These are phyloP conservation scores for Erannis defoliaria DNA, from an alignment of 2,888 invertebrate species.

Conservation along the genomic window DNA sequence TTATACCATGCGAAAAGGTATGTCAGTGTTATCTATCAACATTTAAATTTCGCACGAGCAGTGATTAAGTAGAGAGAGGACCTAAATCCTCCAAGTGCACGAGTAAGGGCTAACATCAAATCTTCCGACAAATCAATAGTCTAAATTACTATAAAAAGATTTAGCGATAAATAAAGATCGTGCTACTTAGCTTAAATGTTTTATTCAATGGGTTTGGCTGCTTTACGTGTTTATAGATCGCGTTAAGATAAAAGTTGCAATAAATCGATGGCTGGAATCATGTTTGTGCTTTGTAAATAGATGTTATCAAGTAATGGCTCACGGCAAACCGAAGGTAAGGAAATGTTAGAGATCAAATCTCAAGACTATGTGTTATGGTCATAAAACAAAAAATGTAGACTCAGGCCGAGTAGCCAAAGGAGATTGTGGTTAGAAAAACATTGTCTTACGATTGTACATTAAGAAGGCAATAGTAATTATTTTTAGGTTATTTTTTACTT, in stretches of 20 bases:
- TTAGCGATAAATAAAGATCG: slow-evolving; percentile 11
- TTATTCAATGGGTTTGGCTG: slow-evolving; percentile 18
- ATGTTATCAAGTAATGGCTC: slow-evolving; percentile 37
- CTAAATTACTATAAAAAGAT: slow-evolving; percentile 4
- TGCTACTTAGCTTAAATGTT: slow-evolving; percentile 26
- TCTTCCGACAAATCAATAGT: background rate
- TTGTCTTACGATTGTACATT: too few relatives aligned
- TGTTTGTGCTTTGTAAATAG: slow-evolving; percentile 29
- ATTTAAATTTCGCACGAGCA: background rate
- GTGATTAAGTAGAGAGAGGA: too few relatives aligned
- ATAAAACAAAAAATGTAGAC: slow-evolving; percentile 2
- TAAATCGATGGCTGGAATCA: slow-evolving; percentile 31
- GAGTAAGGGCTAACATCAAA: too few relatives aligned
- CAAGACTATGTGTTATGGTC: slow-evolving; percentile 8
- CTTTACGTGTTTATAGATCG: slow-evolving; percentile 39
- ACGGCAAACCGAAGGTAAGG: slow-evolving; percentile 23
- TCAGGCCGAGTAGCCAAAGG: background rate
- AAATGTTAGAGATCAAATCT: slow-evolving; percentile 18
- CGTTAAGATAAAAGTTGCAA: slow-evolving; percentile 35
- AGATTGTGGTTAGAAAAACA: background rate
- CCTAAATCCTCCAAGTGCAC: too few relatives aligned
- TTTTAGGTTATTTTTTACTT: too few relatives aligned
- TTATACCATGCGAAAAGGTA: slow-evolving; percentile 12
- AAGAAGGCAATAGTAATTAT: too few relatives aligned
- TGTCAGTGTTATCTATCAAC: slow-evolving; percentile 14